These are phyloP conservation scores for Digitonthophagus gazella DNA, from an alignment of 2,888 invertebrate genomes.

Conservation along the genomic window DNA sequence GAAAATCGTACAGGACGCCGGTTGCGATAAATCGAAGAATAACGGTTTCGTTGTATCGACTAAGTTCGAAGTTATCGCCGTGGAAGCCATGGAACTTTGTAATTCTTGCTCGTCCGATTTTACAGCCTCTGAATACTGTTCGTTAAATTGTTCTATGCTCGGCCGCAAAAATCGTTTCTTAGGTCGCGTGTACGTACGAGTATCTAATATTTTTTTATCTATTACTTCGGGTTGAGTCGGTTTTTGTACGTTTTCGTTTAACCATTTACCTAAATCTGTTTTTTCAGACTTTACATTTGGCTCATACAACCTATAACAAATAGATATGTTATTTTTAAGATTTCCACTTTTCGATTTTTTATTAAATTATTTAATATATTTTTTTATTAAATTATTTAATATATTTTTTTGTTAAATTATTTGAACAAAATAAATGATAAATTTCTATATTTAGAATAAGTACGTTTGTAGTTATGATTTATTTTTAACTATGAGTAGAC, in stretches of 20 bases:
- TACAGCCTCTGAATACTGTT: constrained; percentile 17
- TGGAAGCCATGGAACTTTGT: constrained; percentile 29
- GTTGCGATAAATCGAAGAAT: constrained; percentile 47
- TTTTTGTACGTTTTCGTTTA: constrained; percentile 31
- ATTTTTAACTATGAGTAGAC: too few relatives aligned
- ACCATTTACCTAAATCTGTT: constrained; percentile 31
- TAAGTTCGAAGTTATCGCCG: constrained; percentile 23
- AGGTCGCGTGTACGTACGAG: constrained; percentile 68
- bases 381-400: too few relatives aligned
- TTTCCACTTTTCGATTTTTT: too few relatives aligned
- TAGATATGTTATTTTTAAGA: neutral
- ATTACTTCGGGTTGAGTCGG: neutral
- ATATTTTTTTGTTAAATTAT: too few relatives aligned
- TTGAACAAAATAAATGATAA: too few relatives aligned
- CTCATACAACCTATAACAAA: constrained; percentile 24
- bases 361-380: too few relatives aligned
- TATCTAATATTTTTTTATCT: constrained; percentile 59
- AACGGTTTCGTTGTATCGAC: constrained; percentile 36
- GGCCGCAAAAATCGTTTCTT: constrained; percentile 61
- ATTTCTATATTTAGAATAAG: too few relatives aligned
- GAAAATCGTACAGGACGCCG: constrained; percentile 44
- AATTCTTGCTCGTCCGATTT: constrained; percentile 26
- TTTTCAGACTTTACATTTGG: constrained; percentile 25
- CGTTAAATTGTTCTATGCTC: constrained; percentile 57
- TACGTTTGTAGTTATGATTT: too few relatives aligned